Evolutionary conservation across 2,113 vertebrate species (phyloP).

Genomic region (Eubucco bourcierii): DNA sequence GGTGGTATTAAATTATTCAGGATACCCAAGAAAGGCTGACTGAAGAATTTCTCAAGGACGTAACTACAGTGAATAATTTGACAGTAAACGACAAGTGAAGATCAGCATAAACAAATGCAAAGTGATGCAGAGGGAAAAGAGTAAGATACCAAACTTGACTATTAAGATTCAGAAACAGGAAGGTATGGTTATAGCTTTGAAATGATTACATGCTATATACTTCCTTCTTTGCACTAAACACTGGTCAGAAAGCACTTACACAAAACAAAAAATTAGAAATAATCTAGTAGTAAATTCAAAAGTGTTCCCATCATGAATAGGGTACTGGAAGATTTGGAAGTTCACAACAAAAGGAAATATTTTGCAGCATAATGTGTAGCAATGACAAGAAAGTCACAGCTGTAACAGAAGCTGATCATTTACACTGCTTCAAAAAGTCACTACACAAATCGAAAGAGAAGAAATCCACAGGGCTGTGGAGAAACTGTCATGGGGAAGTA

Average conservation of each 20-base stretch:
- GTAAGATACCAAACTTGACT: neutral
- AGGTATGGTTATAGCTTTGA: neutral
- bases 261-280: neutral
- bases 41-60: neutral
- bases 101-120: neutral
- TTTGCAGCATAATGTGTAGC: neutral
- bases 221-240: neutral
- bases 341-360: neutral
- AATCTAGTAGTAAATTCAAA: neutral
- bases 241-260: neutral
- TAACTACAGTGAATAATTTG: neutral
- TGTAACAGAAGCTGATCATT: neutral
- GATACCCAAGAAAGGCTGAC: neutral
- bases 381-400: neutral
- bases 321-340: neutral
- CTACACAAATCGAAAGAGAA: neutral
- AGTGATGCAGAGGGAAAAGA: neutral
- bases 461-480: neutral
- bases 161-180: neutral
- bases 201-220: neutral
- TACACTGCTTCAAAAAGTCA: neutral
- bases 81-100: neutral
- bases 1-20: neutral
- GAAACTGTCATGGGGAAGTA: neutral
- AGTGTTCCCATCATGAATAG: neutral